These are phyloP conservation scores for Pseudotriccus pelzelni DNA, from an alignment of 2,797 vertebrate species.

Conservation along the genomic window DNA sequence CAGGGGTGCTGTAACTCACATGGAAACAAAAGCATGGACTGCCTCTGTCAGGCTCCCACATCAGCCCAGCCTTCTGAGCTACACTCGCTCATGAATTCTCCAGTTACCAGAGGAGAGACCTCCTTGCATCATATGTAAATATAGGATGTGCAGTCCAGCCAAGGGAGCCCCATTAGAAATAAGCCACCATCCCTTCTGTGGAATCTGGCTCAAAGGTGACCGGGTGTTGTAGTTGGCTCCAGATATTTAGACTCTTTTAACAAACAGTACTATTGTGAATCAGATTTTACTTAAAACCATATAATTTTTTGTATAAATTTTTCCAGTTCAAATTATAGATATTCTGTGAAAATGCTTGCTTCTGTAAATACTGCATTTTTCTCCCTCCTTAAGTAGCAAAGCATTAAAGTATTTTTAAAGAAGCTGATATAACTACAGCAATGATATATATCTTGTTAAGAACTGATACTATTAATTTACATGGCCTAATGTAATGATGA, in stretches of 20 bases:
- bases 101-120: background rate
- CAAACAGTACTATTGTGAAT: background rate
- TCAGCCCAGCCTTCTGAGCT: background rate
- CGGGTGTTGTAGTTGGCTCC: background rate
- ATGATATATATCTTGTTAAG: background rate
- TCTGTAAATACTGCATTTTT: background rate
- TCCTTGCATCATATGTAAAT: rapidly evolving
- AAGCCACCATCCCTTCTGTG: background rate
- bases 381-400: background rate
- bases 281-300: background rate
- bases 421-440: background rate
- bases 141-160: background rate
- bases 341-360: background rate
- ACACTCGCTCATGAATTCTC: background rate
- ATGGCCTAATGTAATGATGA: background rate
- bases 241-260: background rate
- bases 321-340: background rate
- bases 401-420: background rate
- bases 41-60: background rate
- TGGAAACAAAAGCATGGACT: background rate
- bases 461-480: background rate
- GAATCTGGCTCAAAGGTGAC: background rate
- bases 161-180: background rate
- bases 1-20: background rate
- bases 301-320: rapidly evolving